Conservation (phyloP, 2,113 vertebrate species). For the Glaucidium brasilianum region DNA sequence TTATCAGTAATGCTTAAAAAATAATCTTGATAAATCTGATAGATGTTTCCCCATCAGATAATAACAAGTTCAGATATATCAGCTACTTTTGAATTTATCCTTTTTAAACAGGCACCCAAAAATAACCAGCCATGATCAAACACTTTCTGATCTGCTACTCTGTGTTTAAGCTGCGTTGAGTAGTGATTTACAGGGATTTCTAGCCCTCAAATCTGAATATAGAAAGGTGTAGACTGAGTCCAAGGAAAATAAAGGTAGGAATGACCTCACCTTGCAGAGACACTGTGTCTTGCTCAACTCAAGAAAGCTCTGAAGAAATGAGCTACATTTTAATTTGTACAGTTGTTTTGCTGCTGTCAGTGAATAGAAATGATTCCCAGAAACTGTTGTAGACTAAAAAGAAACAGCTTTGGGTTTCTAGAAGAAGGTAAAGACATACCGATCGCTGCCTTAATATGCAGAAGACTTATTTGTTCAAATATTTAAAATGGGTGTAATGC, state of each 20-base stretch:
- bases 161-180: not conserved
- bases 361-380: not conserved
- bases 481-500: not conserved
- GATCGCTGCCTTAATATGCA: not conserved
- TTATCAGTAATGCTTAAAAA: not conserved
- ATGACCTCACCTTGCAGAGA: conserved; percentile 54
- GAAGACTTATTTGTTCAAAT: not conserved
- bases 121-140: not conserved
- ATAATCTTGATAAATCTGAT: not conserved
- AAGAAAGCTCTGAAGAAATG: not conserved
- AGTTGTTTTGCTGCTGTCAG: not conserved
- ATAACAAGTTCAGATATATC: not conserved
- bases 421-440: not conserved
- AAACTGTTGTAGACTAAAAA: not conserved
- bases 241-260: conserved; percentile 56
- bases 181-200: not conserved
- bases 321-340: not conserved
- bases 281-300: conserved; percentile 8
- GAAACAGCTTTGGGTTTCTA: not conserved
- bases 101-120: not conserved
- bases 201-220: not conserved
- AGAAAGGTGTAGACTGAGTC: not conserved
- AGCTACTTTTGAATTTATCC: not conserved
- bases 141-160: not conserved
- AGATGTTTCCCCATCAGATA: not conserved